A percentile compares a stretch with the other conserved stretches of the same genome.
phyloP scores from a whole-genome alignment of 2,888 invertebrate species.

The Onthophagus sagittarius region DNA sequence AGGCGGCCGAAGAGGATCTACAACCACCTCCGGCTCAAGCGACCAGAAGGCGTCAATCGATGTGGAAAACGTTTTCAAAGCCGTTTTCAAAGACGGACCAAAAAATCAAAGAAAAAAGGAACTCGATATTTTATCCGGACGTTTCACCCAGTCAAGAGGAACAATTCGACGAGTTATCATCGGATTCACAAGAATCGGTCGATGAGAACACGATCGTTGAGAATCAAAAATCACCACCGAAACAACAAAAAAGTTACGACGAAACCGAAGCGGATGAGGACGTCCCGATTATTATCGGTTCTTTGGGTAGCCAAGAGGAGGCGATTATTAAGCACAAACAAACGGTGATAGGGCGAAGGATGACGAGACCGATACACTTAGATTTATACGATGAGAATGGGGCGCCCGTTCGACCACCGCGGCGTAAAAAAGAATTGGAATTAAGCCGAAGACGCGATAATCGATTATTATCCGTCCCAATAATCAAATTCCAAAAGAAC shows the following conservation, averaged over 20 bases:
- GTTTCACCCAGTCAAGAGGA: constrained; percentile 34
- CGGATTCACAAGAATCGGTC: constrained; percentile 32
- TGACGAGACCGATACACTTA: constrained; percentile 61
- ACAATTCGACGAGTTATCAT: constrained; percentile 38
- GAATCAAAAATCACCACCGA: constrained; percentile 30
- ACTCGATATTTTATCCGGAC: constrained; percentile 45
- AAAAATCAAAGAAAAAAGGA: constrained; percentile 59
- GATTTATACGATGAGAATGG: constrained; percentile 55
- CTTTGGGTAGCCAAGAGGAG: constrained; percentile 37
- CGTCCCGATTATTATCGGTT: constrained; percentile 35
- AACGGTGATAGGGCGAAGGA: constrained; percentile 34
- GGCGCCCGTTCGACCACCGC: constrained; percentile 56
- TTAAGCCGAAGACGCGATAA: constrained; percentile 53
- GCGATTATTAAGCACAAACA: constrained; percentile 31
- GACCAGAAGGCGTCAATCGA: constrained; percentile 58
- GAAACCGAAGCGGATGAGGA: constrained; percentile 46
- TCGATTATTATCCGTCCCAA: constrained; percentile 72
- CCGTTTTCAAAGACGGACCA: constrained; percentile 77
- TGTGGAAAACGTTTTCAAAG: constrained; percentile 76
- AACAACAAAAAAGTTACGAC: constrained; percentile 44
- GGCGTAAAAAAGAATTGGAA: constrained; percentile 48
- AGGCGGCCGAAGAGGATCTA: constrained; percentile 39
- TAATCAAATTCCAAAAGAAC: constrained; percentile 60
- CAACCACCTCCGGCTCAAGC: constrained; percentile 42
- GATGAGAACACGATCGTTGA: constrained; percentile 43